Conservation (phyloP, 2,113 vertebrate genomes). For the Puffinus mauretanicus region DNA sequence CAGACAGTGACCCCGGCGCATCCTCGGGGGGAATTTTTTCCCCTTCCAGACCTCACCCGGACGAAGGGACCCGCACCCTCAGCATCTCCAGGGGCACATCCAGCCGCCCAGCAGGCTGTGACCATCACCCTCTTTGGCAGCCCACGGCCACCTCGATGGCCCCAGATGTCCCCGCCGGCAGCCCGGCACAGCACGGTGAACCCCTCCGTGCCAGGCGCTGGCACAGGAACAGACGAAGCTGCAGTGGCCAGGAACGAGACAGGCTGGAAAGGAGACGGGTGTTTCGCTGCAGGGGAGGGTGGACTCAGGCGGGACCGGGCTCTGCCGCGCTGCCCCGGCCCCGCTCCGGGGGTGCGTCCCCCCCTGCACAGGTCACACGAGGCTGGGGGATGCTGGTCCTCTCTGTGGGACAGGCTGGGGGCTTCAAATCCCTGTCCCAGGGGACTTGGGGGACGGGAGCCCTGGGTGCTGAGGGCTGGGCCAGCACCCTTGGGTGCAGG, state of each 20-base stretch:
- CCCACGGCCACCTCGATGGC: fast-evolving
- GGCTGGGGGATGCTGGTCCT: neutral
- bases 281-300: neutral
- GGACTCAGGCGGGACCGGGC: neutral
- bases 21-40: too few species aligned
- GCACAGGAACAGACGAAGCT: neutral
- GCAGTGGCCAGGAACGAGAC: neutral
- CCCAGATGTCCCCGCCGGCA: fast-evolving
- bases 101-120: neutral
- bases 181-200: fast-evolving
- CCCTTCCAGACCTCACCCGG: neutral
- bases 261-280: neutral
- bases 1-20: fast-evolving
- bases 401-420: neutral
- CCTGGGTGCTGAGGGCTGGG: neutral
- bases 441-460: fast-evolving
- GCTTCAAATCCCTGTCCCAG: neutral
- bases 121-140: neutral
- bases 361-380: neutral
- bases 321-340: neutral
- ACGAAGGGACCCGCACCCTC: neutral
- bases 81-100: neutral
- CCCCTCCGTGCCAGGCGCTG: neutral
- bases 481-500: neutral
- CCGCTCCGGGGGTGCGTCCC: fast-evolving